phyloP scores from a whole-genome alignment of 2,797 vertebrate species.

The Lagorchestes hirsutus region DNA sequence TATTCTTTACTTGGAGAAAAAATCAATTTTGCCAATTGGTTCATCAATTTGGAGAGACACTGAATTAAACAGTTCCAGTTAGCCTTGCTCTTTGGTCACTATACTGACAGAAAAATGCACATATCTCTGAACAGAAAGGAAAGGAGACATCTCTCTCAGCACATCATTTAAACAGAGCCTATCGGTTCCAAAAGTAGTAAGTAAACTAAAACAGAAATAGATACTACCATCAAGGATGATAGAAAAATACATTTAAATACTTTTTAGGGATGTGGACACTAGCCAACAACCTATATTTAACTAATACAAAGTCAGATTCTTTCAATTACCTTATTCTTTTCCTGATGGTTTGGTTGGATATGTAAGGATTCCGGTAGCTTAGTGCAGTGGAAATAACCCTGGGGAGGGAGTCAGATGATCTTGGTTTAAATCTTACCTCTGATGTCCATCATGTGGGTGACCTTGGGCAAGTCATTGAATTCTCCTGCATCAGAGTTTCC shows the following conservation, averaged over 20 bases:
- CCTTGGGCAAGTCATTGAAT: too few relatives aligned
- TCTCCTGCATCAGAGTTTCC: too few relatives aligned
- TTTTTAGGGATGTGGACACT: not conserved
- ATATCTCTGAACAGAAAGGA: slow-evolving; percentile 8
- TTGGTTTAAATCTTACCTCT: too few relatives aligned
- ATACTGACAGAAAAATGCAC: slow-evolving; percentile 19
- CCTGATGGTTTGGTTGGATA: not conserved
- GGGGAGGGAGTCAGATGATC: not conserved
- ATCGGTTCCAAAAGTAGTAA: slow-evolving; percentile 2
- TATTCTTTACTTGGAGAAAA: too few relatives aligned
- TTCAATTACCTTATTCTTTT: not conserved
- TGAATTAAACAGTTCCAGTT: not conserved
- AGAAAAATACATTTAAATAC: not conserved
- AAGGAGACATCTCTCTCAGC: not conserved
- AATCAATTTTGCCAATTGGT: slow-evolving; percentile 22
- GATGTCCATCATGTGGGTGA: too few relatives aligned
- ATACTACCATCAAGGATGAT: not conserved
- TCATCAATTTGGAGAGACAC: slow-evolving; percentile 3
- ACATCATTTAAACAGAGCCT: slow-evolving; percentile 52
- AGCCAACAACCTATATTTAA: not conserved
- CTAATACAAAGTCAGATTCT: not conserved
- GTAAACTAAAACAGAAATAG: not conserved
- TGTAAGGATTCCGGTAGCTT: not conserved
- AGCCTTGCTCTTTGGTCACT: not conserved
- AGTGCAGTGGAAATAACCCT: not conserved